Evolutionary conservation across 2,113 vertebrate species (phyloP).

Genomic region (Rhadina sibilatrix): DNA sequence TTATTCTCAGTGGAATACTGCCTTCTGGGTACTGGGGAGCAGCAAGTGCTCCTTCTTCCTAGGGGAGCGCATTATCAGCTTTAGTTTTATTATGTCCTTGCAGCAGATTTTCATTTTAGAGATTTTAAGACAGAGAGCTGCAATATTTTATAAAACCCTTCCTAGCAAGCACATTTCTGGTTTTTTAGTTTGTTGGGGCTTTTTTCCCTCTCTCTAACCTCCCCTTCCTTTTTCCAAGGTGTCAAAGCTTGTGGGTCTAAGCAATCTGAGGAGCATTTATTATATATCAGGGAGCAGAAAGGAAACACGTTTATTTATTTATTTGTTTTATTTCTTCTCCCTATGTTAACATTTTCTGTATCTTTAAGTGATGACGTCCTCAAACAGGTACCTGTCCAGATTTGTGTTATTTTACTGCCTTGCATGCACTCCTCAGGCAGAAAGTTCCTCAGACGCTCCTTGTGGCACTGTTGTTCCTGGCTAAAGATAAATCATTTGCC

Average conservation of each 20-base stretch:
- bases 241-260: not conserved
- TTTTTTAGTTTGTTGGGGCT: not conserved
- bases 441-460: not conserved
- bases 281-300: not conserved
- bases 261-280: not conserved
- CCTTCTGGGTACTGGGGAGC: not conserved
- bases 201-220: not conserved
- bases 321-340: not conserved
- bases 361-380: not conserved
- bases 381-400: not conserved
- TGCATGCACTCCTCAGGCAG: not conserved
- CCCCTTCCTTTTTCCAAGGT: not conserved
- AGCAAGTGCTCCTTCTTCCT: not conserved
- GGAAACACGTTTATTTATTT: not conserved
- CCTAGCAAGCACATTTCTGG: not conserved
- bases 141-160: not conserved
- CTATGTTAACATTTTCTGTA: not conserved
- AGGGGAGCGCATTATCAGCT: not conserved
- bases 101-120: slow-evolving; percentile 28
- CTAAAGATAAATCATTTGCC: not conserved
- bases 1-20: not conserved
- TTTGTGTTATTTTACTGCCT: not conserved
- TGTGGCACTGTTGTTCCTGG: not conserved
- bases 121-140: not conserved
- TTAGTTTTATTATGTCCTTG: not conserved